Evolutionary conservation across 2,888 invertebrate genomes (phyloP).

Genomic region (Uropetala carovei): DNA sequence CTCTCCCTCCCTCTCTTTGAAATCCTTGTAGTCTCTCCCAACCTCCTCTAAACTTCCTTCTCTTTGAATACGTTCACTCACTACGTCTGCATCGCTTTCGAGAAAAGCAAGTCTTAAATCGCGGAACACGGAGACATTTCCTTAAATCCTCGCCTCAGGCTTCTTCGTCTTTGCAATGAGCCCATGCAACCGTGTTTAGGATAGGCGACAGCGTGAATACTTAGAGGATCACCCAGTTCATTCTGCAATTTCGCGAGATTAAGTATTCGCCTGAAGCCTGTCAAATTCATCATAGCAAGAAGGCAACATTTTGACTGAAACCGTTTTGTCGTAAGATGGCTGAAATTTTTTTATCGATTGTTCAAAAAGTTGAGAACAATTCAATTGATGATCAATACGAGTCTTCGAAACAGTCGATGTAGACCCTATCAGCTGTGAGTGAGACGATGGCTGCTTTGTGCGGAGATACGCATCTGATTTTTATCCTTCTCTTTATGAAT

Average conservation of each 20-base stretch:
- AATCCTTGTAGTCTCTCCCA: not conserved
- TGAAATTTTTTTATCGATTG: too few relatives aligned
- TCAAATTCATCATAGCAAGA: too few relatives aligned
- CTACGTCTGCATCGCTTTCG: not conserved
- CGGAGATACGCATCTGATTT: too few relatives aligned
- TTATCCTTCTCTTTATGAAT: too few relatives aligned
- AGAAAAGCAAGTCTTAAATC: not conserved
- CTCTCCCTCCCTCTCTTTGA: not conserved
- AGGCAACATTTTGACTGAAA: too few relatives aligned
- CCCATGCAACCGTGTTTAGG: not conserved
- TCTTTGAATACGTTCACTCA: not conserved
- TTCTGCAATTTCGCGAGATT: not conserved
- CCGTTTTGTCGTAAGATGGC: too few relatives aligned
- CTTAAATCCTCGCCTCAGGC: not conserved
- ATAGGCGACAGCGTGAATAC: not conserved
- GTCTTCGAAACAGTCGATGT: too few relatives aligned
- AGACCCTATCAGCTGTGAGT: too few relatives aligned
- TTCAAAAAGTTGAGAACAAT: too few relatives aligned
- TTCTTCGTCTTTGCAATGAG: not conserved
- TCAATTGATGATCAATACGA: too few relatives aligned
- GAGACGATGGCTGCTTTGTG: too few relatives aligned
- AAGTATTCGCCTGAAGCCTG: not conserved
- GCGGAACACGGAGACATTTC: not conserved
- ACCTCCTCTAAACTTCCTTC: not conserved
- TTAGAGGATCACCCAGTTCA: not conserved